phyloP scores from a whole-genome alignment of 2,888 invertebrate genomes.

The Mellilla xanthometata region DNA sequence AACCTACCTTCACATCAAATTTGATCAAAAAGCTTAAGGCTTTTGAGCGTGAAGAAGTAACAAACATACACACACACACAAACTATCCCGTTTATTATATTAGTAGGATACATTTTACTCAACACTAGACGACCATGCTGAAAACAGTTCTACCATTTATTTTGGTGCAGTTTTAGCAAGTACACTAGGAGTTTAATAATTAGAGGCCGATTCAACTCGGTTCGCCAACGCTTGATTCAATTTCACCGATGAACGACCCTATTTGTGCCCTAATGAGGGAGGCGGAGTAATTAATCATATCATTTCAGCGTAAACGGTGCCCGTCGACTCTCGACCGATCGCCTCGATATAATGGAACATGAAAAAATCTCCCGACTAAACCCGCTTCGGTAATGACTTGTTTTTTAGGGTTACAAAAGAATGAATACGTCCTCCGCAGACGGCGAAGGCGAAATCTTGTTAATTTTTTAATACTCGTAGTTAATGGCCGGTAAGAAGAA shows the following conservation, averaged over 20 bases:
- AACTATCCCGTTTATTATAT: too few relatives aligned
- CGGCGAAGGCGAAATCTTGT: constrained; percentile 64
- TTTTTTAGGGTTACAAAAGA: constrained; percentile 81
- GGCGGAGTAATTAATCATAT: constrained; percentile 80
- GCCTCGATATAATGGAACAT: constrained; percentile 72
- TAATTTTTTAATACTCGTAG: constrained; percentile 70
- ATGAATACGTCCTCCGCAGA: constrained; percentile 77
- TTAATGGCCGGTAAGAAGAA: constrained; percentile 61
- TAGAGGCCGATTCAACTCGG: constrained; percentile 66
- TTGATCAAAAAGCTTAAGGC: constrained; percentile 11
- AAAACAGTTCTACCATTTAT: too few relatives aligned
- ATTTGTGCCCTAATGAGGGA: constrained; percentile 79
- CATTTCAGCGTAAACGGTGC: constrained; percentile 74
- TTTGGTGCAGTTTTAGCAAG: background rate
- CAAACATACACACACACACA: too few relatives aligned
- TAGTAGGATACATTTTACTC: too few relatives aligned
- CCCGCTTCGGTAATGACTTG: constrained; percentile 80
- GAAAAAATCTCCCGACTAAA: constrained; percentile 73
- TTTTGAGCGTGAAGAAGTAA: too few relatives aligned
- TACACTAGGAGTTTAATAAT: constrained; percentile 63
- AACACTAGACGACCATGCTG: background rate
- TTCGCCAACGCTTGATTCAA: constrained; percentile 67
- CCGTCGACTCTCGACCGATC: constrained; percentile 64
- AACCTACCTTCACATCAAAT: too few relatives aligned
- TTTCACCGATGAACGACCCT: constrained; percentile 76